Evolutionary conservation across 1,140 invertebrate genomes (phyloP).

Genomic region (Tetranychus cinnabarinus): DNA sequence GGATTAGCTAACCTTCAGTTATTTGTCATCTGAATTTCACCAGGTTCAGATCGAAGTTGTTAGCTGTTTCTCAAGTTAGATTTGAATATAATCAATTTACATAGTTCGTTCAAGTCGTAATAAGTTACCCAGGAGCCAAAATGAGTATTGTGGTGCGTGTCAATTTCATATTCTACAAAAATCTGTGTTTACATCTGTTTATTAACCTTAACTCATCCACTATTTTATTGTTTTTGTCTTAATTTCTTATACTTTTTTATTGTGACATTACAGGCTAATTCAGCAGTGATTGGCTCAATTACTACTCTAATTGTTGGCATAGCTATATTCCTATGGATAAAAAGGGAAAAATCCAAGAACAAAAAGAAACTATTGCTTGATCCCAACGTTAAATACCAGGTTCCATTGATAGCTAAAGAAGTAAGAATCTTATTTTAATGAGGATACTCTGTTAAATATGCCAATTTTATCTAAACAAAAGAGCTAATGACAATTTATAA

Average conservation of each 20-base stretch:
- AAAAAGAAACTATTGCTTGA: conserved; percentile 34
- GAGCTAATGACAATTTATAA: background rate
- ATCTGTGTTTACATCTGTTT: too few species aligned
- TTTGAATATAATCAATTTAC: too few species aligned
- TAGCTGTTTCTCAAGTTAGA: background rate
- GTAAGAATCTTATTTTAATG: conserved; percentile 9
- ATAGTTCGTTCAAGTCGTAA: too few species aligned
- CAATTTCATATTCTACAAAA: too few species aligned
- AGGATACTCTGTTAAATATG: too few species aligned
- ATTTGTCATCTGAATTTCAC: too few species aligned
- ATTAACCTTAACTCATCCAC: too few species aligned
- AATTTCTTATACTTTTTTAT: background rate
- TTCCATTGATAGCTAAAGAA: conserved; percentile 70
- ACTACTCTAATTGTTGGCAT: background rate
- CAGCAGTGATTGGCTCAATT: background rate
- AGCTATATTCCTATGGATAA: background rate
- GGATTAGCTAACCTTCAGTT: too few species aligned
- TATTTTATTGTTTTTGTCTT: background rate
- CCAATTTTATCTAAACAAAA: background rate
- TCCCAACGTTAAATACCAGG: conserved; percentile 59
- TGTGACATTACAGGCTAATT: background rate
- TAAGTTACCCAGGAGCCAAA: too few species aligned
- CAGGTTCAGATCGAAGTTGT: background rate
- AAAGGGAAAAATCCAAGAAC: background rate
- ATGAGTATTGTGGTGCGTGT: too few species aligned